Evolutionary conservation across 2,797 vertebrate genomes (phyloP), one percentile per base, ranked within the genome.

Genomic region (Siniperca obscura): DNA sequence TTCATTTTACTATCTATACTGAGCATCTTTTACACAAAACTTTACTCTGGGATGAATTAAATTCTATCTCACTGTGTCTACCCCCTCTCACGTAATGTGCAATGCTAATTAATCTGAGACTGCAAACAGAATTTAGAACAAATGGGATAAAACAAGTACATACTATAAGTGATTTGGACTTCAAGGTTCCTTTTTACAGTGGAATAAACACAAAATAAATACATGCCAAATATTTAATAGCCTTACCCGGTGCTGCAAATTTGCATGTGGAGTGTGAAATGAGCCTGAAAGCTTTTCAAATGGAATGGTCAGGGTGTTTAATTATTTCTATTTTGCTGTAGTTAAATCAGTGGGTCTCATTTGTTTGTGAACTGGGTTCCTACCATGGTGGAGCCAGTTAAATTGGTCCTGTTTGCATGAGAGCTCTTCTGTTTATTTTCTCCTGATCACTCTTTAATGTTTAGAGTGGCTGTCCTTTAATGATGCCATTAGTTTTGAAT

Each of bases 221-320:
- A 48, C 30, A 65, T 74, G 80, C 21, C 70, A 72, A 52, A 78
- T 73, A 76, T 81, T 53, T 75, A 92, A 79, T 72, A 74, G 57
- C 71, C 22, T 67, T 69, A 36, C 53, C 13, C 4, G 0, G 19
- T 74, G 62, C 50, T 52, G 48, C 27, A 22, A 55, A 82, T 85
- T 50, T 56, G 60, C 67, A 66, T 68, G 42, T 46, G 21, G 64
- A 66, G 64, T 69, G 78, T 88, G 72, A 86, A 89, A 84, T 84
- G 84, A 76, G 74, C 78, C 75, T 84, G 71, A 86, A 86, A 83
- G 71, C 72, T 78, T 84, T 84, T 62, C 55, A 75, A 70, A 84
- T 76, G 70, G 62, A 84, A 61, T 3, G 57, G 36, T 65, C 64
- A 3, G 7, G 50, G 6, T 76, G 60, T 86, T 84, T 62, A 42